Conservation (phyloP, 2,797 vertebrate species). For the Miichthys miiuy region DNA sequence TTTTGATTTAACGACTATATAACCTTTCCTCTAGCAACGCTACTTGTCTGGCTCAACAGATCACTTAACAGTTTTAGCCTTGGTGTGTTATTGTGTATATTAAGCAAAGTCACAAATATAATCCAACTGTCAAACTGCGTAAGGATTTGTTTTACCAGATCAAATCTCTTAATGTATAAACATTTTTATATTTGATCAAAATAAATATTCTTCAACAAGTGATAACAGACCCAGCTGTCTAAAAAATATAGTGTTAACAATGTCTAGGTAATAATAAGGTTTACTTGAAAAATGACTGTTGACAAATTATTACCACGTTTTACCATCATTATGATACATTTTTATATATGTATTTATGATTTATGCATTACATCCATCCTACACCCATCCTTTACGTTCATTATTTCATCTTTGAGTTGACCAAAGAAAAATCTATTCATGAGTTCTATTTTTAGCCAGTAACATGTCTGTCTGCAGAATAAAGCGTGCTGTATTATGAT, state of each 20-base stretch:
- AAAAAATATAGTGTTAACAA: background rate
- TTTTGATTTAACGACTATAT: background rate
- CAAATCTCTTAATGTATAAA: background rate
- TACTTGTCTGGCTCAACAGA: background rate
- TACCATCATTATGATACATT: background rate
- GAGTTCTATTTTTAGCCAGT: slow-evolving; percentile 20
- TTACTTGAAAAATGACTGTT: background rate
- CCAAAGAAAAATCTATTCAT: slow-evolving; percentile 45
- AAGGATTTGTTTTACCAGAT: background rate
- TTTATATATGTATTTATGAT: background rate
- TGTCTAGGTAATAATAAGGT: background rate
- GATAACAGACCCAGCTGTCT: background rate
- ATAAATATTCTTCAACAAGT: slow-evolving; percentile 6
- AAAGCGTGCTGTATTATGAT: slow-evolving; percentile 40
- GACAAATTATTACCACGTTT: background rate
- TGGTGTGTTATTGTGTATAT: background rate
- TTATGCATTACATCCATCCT: slow-evolving; percentile 8
- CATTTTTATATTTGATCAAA: background rate
- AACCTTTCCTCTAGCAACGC: background rate
- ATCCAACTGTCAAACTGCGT: background rate
- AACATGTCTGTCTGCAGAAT: slow-evolving; percentile 27
- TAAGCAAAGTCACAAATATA: background rate
- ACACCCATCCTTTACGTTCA: background rate
- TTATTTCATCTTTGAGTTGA: slow-evolving; percentile 21
- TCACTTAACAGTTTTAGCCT: background rate